phyloP scores from a whole-genome alignment of 2,888 invertebrate genomes.

The Trilocha varians region DNA sequence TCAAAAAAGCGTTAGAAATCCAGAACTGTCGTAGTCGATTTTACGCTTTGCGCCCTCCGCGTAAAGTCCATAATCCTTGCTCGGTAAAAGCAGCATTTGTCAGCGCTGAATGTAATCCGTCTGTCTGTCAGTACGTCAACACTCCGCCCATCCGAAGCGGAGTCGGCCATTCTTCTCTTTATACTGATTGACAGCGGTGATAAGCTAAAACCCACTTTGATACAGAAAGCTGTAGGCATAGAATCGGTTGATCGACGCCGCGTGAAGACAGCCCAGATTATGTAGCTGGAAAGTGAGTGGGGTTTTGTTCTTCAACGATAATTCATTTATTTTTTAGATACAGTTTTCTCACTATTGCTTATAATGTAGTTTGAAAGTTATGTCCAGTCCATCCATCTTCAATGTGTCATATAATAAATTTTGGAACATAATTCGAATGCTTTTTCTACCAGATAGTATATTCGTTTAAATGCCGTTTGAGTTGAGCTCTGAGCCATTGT shows the following conservation, averaged over 20 bases:
- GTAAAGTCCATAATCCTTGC: constrained; percentile 9
- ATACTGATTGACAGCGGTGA: constrained; percentile 55
- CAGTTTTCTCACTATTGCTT: no score
- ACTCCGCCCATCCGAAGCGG: constrained; percentile 34
- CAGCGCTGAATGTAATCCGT: constrained; percentile 48
- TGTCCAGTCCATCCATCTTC: no score
- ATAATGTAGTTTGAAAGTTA: no score
- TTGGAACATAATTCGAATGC: no score
- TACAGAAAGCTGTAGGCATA: constrained; percentile 34
- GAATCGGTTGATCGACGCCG: constrained; percentile 37
- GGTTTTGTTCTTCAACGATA: neutral
- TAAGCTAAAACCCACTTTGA: constrained; percentile 50
- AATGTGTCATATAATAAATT: no score
- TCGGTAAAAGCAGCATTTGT: constrained; percentile 36
- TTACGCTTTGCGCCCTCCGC: neutral
- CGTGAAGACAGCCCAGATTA: neutral
- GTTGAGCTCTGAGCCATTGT: no score
- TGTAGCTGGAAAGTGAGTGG: neutral
- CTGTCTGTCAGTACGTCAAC: constrained; percentile 55
- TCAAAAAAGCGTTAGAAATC: neutral
- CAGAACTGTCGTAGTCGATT: neutral
- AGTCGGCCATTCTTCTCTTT: constrained; percentile 51
- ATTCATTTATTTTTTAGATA: no score
- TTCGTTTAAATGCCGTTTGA: no score
- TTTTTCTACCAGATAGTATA: no score